Base-by-base conservation (phyloP, 2,888 invertebrate species). In the Melolontha melolontha region DNA sequence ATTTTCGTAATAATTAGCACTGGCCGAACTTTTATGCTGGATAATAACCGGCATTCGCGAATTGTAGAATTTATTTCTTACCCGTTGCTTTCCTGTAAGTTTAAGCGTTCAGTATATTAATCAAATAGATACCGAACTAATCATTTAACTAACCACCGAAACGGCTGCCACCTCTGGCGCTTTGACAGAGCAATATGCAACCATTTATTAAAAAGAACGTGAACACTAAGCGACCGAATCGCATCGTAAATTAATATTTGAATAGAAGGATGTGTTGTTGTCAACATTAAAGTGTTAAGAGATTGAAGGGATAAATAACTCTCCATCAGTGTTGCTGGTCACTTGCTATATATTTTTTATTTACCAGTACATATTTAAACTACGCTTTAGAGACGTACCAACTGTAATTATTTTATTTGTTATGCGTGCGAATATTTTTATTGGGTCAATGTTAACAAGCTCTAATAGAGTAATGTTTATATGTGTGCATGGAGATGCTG, bases 1-100 rank as follows among this genome's bases (percentile, higher is more conserved):
- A 76, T 90, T 86, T 72, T 89, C 87, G 74, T 90, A 90, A 78
- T 90, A 90, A 73, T 85, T 86, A 5, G 85, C 84, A 64, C 87
- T 85, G 16, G 87, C 87, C 5, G 87, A 86, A 79, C 86, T 87
- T 68, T 86, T 83, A 77, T 87, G 86, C 65, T 86, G 86, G 71
- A 88, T 87, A 40, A 86, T 82, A 64, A 87, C 85, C 0, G 87
- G 87, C 81, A 87, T 85, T 50, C 86, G 78, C 6, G 86, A 85
- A 64, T 85, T 84, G 73, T 81, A 86, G 41, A 84, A 71, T 67
- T 85, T 81, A 52, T 86, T 84, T 68, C 86, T 77, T 17, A 84
- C 81, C 67, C 84, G 77, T 63, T 72, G 73, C 62, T 74, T 78
- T 54, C 73, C 75, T 68, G 49, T 17, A 64, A 64, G 22, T 62